These are phyloP conservation scores for Zhuqinia jingwanae DNA, from an alignment of 2,888 invertebrate genomes.

Conservation along the genomic window DNA sequence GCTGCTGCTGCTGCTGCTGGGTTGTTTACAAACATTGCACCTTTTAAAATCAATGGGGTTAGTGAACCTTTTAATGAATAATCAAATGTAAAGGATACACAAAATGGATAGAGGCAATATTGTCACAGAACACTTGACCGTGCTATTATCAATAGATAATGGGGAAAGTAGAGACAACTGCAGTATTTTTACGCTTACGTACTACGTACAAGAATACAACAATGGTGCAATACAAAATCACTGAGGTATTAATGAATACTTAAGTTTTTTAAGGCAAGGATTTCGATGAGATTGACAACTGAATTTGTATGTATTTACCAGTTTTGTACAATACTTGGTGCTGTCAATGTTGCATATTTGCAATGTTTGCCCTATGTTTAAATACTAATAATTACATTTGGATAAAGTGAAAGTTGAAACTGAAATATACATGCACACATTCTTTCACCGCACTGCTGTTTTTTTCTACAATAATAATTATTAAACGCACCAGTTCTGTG, in stretches of 20 bases:
- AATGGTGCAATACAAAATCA: conserved; percentile 8
- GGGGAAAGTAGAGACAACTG: neutral
- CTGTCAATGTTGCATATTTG: no score
- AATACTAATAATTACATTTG: no score
- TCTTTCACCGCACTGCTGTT: neutral
- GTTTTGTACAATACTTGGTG: neutral
- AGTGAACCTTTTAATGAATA: neutral
- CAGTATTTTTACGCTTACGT: conserved; percentile 36
- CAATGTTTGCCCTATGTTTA: no score
- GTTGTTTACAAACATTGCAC: no score
- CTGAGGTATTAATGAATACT: neutral
- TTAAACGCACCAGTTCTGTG: neutral
- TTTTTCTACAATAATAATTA: neutral
- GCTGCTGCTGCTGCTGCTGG: no score
- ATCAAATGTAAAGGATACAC: no score
- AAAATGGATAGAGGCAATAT: conserved; percentile 8
- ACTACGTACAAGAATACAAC: conserved; percentile 29
- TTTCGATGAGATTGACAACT: conserved; percentile 10
- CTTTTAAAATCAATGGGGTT: no score
- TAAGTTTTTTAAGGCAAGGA: neutral
- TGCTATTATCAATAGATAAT: neutral
- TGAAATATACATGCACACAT: no score
- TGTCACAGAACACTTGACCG: neutral
- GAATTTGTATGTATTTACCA: neutral
- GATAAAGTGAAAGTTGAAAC: no score